phyloP scores from a whole-genome alignment of 2,888 invertebrate species.

The Zaprionus lineosus region DNA sequence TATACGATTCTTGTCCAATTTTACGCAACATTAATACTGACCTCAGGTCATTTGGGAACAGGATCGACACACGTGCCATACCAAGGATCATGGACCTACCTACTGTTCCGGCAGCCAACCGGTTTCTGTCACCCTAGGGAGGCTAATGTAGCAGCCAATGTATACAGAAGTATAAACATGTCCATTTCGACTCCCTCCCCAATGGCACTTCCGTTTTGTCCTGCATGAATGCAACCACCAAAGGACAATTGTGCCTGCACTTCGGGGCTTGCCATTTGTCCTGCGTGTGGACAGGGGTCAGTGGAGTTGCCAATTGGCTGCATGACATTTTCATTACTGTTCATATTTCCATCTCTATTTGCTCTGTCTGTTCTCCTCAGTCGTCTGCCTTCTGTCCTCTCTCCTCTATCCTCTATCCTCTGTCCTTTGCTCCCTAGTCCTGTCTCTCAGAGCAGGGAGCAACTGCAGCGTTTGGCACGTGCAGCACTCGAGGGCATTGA shows the following conservation, averaged over 20 bases:
- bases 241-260: conserved; percentile 34
- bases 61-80: conserved; percentile 35
- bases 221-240: conserved; percentile 48
- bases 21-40: conserved; percentile 69
- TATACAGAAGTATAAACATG: neutral
- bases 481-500: conserved; percentile 40
- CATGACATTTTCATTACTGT: conserved; percentile 57
- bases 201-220: conserved; percentile 2
- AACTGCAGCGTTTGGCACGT: conserved; percentile 61
- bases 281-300: conserved; percentile 56
- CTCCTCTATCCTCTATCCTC: too few species aligned
- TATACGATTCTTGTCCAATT: conserved; percentile 53
- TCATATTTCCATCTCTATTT: conserved; percentile 22
- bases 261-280: conserved; percentile 41
- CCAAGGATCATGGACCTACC: conserved; percentile 10
- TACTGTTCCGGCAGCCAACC: conserved; percentile 36
- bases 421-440: neutral
- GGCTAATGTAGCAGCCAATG: neutral
- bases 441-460: conserved; percentile 33
- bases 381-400: too few species aligned
- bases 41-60: conserved; percentile 63
- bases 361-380: neutral
- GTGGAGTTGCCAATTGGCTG: conserved; percentile 61
- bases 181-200: neutral
- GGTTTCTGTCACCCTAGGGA: conserved; percentile 40